phyloP scores from a whole-genome alignment of 2,113 vertebrate species.

The Vicugna pacos region DNA sequence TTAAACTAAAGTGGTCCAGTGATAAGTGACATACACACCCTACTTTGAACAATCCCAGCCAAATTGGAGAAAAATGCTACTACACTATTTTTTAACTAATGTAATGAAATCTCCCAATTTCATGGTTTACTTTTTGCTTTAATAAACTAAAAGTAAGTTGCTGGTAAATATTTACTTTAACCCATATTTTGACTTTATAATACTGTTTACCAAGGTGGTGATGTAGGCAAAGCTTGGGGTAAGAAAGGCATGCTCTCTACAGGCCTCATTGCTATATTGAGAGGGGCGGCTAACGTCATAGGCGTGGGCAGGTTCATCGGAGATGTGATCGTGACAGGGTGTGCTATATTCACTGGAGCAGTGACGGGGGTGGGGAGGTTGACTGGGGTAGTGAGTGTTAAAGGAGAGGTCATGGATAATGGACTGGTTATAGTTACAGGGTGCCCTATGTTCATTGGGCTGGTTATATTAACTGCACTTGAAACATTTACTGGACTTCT shows the following conservation, averaged over 20 bases:
- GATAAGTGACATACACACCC: conserved; percentile 82
- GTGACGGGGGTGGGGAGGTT: conserved; percentile 94
- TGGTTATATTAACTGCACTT: conserved; percentile 97
- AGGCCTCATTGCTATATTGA: conserved; percentile 98
- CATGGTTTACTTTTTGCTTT: conserved; percentile 84
- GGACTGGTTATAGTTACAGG: conserved; percentile 97
- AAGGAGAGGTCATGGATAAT: conserved; percentile 92
- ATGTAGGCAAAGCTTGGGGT: conserved; percentile 97
- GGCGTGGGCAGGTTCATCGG: conserved; percentile 93
- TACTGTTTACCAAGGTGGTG: conserved; percentile 95
- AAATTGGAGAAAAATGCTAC: conserved; percentile 87
- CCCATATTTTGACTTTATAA: conserved; percentile 88
- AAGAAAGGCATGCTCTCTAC: conserved; percentile 99
- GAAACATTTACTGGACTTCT: conserved; percentile 93
- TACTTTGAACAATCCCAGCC: conserved; percentile 86
- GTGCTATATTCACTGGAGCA: conserved; percentile 96
- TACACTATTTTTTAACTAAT: conserved; percentile 84
- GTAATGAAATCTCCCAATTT: conserved; percentile 83
- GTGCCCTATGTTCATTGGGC: conserved; percentile 95
- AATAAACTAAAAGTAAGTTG: conserved; percentile 86
- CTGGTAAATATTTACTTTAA: conserved; percentile 90
- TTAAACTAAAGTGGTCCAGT: conserved; percentile 87
- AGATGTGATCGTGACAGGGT: conserved; percentile 96
- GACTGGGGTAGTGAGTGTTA: conserved; percentile 95
- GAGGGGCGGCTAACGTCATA: conserved; percentile 96